A percentile compares a stretch with the other conserved stretches of the same genome.
Conservation (phyloP, 1,140 invertebrate genomes). For the Physella acuta region DNA sequence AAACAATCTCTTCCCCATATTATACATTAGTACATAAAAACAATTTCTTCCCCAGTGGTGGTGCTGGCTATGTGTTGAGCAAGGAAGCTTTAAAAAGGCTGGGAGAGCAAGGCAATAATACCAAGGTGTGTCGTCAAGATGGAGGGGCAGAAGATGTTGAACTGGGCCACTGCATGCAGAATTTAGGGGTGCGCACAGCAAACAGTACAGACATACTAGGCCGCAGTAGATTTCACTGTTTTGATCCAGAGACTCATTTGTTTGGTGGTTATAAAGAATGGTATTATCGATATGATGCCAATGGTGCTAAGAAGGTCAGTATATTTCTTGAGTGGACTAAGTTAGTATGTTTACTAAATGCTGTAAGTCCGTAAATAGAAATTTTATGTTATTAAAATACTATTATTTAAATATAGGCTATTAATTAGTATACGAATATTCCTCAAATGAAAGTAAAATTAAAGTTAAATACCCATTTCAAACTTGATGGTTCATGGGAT, state of each 20-base stretch:
- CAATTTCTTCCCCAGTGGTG: conserved; percentile 43
- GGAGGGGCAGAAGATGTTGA: conserved; percentile 88
- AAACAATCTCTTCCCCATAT: no score
- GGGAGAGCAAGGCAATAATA: conserved; percentile 62
- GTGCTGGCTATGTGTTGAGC: conserved; percentile 81
- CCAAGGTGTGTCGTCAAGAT: conserved; percentile 63
- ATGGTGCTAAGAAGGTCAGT: conserved; percentile 44
- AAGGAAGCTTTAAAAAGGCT: conserved; percentile 37
- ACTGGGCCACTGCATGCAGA: conserved; percentile 87
- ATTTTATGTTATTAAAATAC: no score
- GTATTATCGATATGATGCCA: conserved; percentile 43
- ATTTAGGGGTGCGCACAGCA: conserved; percentile 80
- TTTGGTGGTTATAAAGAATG: conserved; percentile 55
- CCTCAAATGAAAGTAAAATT: no score
- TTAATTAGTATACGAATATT: no score
- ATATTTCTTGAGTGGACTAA: no score
- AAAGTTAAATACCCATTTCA: no score
- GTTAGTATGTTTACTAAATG: no score
- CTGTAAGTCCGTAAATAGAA: no score
- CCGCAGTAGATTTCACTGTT: conserved; percentile 88
- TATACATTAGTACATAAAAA: no score
- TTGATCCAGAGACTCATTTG: conserved; percentile 63
- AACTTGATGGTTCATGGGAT: no score
- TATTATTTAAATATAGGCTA: no score
- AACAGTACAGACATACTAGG: conserved; percentile 82